phyloP scores from a whole-genome alignment of 2,113 vertebrate species.

The Loxodonta africana region DNA sequence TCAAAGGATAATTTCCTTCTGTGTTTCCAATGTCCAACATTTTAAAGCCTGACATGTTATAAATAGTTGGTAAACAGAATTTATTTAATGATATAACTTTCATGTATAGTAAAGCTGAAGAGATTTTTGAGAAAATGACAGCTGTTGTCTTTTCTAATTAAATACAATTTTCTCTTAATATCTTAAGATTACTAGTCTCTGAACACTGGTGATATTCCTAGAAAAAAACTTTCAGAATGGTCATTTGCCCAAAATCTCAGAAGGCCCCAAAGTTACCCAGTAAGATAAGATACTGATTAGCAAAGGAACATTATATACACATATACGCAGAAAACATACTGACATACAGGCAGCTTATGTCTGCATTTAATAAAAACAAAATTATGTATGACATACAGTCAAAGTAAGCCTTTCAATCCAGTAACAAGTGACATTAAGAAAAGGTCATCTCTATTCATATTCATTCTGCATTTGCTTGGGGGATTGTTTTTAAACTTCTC shows the following conservation, averaged over 20 bases:
- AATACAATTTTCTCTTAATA: slow-evolving; percentile 56
- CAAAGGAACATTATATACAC: slow-evolving; percentile 34
- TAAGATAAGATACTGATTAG: slow-evolving; percentile 32
- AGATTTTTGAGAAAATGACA: slow-evolving; percentile 60
- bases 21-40: slow-evolving; percentile 33
- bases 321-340: slow-evolving; percentile 44
- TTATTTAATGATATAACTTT: slow-evolving; percentile 58
- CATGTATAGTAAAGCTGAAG: slow-evolving; percentile 64
- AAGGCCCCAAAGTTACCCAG: slow-evolving; percentile 3
- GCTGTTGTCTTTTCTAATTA: slow-evolving; percentile 62
- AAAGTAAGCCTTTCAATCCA: slow-evolving; percentile 75
- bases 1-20: slow-evolving; percentile 53
- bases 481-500: slow-evolving; percentile 69
- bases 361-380: slow-evolving; percentile 72
- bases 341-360: slow-evolving; percentile 73
- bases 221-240: slow-evolving; percentile 5
- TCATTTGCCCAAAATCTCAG: not conserved
- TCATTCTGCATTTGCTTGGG: slow-evolving; percentile 65
- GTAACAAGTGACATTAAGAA: slow-evolving; percentile 87
- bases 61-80: slow-evolving; percentile 67
- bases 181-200: slow-evolving; percentile 16
- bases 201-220: not conserved
- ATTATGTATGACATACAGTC: slow-evolving; percentile 76
- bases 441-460: slow-evolving; percentile 82
- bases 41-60: slow-evolving; percentile 60